phyloP scores from a whole-genome alignment of 1,140 invertebrate species.

The Argopecten irradians region DNA sequence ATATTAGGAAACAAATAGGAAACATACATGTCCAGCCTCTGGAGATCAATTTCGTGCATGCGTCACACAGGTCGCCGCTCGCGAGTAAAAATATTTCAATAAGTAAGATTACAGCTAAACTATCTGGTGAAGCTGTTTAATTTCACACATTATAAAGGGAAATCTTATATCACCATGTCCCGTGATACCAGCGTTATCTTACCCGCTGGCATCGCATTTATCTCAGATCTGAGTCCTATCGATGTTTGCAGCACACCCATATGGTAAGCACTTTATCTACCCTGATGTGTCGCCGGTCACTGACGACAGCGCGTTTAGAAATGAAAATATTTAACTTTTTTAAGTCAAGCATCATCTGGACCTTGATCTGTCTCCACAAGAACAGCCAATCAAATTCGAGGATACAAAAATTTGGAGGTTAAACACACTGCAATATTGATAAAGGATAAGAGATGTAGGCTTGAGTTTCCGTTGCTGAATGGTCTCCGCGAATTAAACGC shows the following conservation, averaged over 20 bases:
- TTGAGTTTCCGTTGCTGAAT: too few species aligned
- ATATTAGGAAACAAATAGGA: too few species aligned
- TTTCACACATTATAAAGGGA: neutral
- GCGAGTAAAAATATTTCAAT: neutral
- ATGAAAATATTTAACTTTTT: too few species aligned
- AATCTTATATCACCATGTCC: neutral
- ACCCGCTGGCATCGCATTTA: neutral
- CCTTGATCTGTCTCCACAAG: too few species aligned
- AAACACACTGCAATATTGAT: too few species aligned
- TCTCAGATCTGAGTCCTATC: neutral
- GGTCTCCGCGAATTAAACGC: too few species aligned
- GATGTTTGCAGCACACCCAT: neutral
- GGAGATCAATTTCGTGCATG: neutral
- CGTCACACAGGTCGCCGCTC: neutral
- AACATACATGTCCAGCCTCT: neutral
- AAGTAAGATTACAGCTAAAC: neutral
- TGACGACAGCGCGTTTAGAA: neutral
- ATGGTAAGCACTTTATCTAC: neutral
- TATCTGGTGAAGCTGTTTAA: neutral
- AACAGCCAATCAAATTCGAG: too few species aligned
- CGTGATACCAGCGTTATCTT: neutral
- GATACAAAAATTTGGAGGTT: too few species aligned
- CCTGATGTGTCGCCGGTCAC: neutral
- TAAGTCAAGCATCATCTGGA: too few species aligned
- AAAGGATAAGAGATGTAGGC: too few species aligned